phyloP scores from a whole-genome alignment of 2,113 vertebrate genomes.

The Motacilla tschutschensis region DNA sequence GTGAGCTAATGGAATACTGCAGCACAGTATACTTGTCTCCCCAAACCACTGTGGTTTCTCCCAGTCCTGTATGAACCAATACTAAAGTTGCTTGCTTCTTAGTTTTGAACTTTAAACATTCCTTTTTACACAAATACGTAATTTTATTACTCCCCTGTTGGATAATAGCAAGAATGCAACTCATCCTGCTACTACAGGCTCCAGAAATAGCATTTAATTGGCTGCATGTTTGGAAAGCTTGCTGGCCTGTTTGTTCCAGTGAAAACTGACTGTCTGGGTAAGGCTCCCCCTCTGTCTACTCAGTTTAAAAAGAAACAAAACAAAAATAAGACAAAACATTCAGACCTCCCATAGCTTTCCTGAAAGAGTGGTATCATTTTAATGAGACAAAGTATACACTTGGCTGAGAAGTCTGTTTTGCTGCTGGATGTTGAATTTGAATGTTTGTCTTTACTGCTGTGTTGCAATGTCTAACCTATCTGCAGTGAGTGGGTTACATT shows the following conservation, averaged over 20 bases:
- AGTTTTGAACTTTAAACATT: background rate
- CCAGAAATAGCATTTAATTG: constrained; percentile 26
- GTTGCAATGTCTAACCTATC: constrained; percentile 15
- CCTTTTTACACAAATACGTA: background rate
- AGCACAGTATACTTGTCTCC: background rate
- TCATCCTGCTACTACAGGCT: background rate
- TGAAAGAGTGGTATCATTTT: background rate
- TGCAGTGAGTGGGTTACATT: background rate
- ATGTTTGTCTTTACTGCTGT: constrained; percentile 37
- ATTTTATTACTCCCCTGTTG: constrained; percentile 3
- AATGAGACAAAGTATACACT: constrained; percentile 9
- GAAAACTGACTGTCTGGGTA: background rate
- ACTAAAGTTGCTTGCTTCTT: background rate
- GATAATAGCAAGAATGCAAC: background rate
- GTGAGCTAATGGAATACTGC: background rate
- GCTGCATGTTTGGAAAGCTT: background rate
- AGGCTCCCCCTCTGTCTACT: background rate
- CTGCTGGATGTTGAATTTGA: background rate
- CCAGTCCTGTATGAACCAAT: background rate
- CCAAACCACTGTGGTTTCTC: background rate
- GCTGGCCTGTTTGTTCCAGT: constrained; percentile 14
- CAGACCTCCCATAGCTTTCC: background rate
- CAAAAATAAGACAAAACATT: background rate
- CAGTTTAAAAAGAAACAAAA: background rate
- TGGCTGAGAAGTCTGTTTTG: constrained; percentile 14